A percentile compares a stretch with the other conserved stretches of the same genome.
Conservation (phyloP, 2,888 invertebrate genomes). For the Zygogramma bicolorata region DNA sequence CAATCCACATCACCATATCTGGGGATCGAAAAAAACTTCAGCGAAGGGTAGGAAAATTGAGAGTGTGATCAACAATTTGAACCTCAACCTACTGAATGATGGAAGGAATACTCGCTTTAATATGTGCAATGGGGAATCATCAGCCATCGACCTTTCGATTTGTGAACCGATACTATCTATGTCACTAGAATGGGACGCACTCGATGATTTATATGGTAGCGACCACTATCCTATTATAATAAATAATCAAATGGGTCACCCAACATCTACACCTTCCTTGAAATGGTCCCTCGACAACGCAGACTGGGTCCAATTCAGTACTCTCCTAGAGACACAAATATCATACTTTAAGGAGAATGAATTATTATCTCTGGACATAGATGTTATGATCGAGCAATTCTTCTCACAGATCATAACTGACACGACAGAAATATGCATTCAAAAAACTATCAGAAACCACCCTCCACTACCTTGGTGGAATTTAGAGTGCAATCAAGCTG, state of each 20-base stretch:
- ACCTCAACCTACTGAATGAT: slow-evolving; percentile 16
- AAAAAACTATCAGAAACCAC: neutral
- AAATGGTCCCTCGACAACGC: neutral
- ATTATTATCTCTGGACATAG: neutral
- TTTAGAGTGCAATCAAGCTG: slow-evolving; percentile 2
- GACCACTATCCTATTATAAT: slow-evolving; percentile 7
- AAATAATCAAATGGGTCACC: neutral
- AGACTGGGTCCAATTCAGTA: neutral
- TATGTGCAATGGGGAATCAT: neutral
- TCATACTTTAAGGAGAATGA: neutral
- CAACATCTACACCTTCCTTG: neutral
- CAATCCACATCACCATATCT: slow-evolving; percentile 15
- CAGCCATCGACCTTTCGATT: slow-evolving; percentile 4
- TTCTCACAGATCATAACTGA: too few species aligned
- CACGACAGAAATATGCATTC: slow-evolving; percentile 3
- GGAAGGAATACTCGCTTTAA: slow-evolving; percentile 5
- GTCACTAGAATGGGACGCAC: slow-evolving; percentile 5
- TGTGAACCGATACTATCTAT: slow-evolving; percentile 8
- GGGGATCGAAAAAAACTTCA: slow-evolving; percentile 16
- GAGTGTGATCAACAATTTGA: neutral
- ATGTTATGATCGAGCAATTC: too few species aligned
- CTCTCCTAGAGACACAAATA: neutral
- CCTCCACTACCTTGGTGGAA: slow-evolving; percentile 9
- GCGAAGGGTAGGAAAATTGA: slow-evolving; percentile 10
- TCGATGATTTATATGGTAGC: neutral